A percentile compares a stretch with the other conserved stretches of the same genome.
phyloP scores from a whole-genome alignment of 2,797 vertebrate genomes.

The Schizopygopsis malacanthus region DNA sequence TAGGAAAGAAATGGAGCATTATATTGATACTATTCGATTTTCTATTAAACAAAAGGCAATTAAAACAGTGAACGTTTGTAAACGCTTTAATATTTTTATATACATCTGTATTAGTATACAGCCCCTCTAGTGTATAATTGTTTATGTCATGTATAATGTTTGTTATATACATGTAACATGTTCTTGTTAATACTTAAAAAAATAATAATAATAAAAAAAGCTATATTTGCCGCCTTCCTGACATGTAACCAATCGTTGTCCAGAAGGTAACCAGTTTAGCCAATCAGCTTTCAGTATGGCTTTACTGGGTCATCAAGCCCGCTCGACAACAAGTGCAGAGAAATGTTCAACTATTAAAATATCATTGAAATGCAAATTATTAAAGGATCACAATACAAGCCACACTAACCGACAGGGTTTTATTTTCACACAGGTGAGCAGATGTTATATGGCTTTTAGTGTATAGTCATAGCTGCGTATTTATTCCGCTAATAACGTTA shows the following conservation, averaged over 20 bases:
- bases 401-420: neutral
- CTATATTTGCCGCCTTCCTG: neutral
- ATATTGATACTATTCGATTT: no score
- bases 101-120: no score
- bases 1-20: no score
- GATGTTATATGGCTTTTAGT: neutral
- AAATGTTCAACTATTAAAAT: neutral
- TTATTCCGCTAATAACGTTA: no score
- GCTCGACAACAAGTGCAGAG: neutral
- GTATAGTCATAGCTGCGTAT: neutral
- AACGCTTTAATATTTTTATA: no score
- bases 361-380: neutral
- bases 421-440: neutral
- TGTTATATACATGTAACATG: no score
- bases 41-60: no score
- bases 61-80: no score
- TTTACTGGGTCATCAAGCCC: neutral
- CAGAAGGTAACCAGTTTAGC: neutral
- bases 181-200: no score
- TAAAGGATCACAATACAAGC: neutral
- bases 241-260: neutral
- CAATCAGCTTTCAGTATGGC: neutral
- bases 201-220: neutral
- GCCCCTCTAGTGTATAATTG: no score
- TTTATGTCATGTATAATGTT: no score